These are phyloP conservation scores for Capitella teleta DNA, from an alignment of 1,140 invertebrate species.

Conservation along the genomic window DNA sequence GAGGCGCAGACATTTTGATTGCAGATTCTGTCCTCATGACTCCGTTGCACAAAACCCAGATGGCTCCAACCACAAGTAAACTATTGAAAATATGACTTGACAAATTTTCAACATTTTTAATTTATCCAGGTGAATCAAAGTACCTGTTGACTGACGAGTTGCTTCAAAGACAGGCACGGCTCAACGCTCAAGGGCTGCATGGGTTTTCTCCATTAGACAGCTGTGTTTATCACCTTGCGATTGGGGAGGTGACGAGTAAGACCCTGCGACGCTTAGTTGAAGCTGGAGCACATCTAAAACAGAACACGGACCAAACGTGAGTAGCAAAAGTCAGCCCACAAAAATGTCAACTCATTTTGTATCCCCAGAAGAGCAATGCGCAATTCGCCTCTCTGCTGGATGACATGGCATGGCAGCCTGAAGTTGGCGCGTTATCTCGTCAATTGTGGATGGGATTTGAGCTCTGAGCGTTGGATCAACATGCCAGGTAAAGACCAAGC, in stretches of 20 bases:
- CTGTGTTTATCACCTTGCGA: constrained; percentile 4
- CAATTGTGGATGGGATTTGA: constrained; percentile 7
- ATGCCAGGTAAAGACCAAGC: constrained; percentile 3
- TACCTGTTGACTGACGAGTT: too few species aligned
- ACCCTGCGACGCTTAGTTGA: constrained; percentile 1
- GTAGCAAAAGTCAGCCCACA: not conserved
- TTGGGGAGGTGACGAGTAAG: not conserved
- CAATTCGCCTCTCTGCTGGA: constrained; percentile 12
- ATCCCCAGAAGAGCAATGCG: not conserved
- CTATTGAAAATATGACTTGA: too few species aligned
- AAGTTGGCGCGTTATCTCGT: constrained; percentile 3
- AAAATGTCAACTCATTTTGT: not conserved
- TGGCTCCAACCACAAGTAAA: too few species aligned
- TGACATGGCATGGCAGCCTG: constrained; percentile 5
- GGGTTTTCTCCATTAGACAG: constrained; percentile 4
- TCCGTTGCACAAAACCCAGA: too few species aligned
- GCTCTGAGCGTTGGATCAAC: constrained; percentile 4
- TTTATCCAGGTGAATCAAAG: too few species aligned
- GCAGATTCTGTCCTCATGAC: too few species aligned
- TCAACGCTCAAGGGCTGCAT: not conserved
- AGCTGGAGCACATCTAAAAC: constrained; percentile 2
- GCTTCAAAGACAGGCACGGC: too few species aligned
- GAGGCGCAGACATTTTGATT: too few species aligned
- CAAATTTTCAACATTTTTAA: too few species aligned
- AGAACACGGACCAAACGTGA: not conserved